Base-by-base conservation (phyloP, 2,888 invertebrate species). In the Dynastes tityus region DNA sequence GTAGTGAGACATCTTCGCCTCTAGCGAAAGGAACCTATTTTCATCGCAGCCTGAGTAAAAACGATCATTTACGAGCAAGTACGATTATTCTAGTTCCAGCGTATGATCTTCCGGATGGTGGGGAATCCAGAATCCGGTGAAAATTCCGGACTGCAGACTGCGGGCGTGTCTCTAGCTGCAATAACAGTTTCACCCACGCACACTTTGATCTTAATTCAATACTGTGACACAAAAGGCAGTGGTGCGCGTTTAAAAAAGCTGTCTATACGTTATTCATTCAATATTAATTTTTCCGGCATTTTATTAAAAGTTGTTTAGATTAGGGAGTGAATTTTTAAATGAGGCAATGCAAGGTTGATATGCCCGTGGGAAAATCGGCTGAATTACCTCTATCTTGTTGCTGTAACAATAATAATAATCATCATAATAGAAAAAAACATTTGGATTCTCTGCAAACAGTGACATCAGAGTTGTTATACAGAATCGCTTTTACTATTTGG, bases 401-500 rank as follows among this genome's bases (percentile, higher is more conserved):
- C 51, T 80, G 80, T 37, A 71, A 45, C 11, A 45, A 73, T 55
- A 71, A 67, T 49, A 71, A 61, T 49, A 55, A 71, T 58, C 61
- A 67, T 58, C 64, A 71, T 58, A 74, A 73, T 49, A 74, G 65
- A 29, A 74, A 77, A 9, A 76, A 68, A 45, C 11, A 64, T 77
- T 51, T 61, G 13, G 73, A 74, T 40, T 49, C 73, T 40, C 16
- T 78, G 51, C 71, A 65, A 63, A 65, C 58, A 78, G 81, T 83
- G 77, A 83, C 92, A 11, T 91, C 91, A 82, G 91, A 92, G 79
- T 90, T 94, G 82, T 89, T 94, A 80, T 94, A 94, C 84, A 91
- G 93, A 78, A 91, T 95, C 51, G 94, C 94, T 55, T 94, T 94
- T 85, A 94, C 94, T 45, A 90, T 95, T 80, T 94, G 94, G 94